Conservation (phyloP, 1,140 invertebrate genomes). For the Drosophila melanogaster region DNA sequence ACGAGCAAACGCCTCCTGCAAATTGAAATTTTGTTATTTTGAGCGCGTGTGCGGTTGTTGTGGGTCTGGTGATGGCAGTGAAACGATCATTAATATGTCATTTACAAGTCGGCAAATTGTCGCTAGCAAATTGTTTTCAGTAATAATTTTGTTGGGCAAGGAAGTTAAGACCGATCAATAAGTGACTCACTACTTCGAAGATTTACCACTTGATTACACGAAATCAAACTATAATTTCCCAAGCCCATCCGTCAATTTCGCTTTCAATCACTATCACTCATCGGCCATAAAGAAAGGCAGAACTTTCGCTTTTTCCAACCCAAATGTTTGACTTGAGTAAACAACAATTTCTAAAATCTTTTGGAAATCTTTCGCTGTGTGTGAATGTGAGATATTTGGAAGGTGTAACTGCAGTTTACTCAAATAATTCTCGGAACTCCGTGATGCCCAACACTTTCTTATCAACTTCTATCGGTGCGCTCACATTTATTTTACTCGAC, state of each 20-base stretch:
- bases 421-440: constrained; percentile 25
- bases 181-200: background rate
- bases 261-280: constrained; percentile 31
- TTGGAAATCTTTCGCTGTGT: constrained; percentile 1
- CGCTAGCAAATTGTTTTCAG: constrained; percentile 73
- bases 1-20: constrained; percentile 42
- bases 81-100: constrained; percentile 79
- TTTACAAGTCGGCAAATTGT: constrained; percentile 79
- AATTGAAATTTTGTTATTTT: constrained; percentile 78
- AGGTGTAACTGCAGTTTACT: constrained; percentile 20
- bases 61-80: constrained; percentile 37
- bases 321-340: constrained; percentile 28
- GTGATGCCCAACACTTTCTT: constrained; percentile 15
- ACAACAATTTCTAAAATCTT: constrained; percentile 23
- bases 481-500: constrained; percentile 13
- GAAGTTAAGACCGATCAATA: background rate
- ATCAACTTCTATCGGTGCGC: constrained; percentile 19
- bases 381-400: background rate
- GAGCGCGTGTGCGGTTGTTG: constrained; percentile 60
- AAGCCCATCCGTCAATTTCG: constrained; percentile 23
- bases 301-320: constrained; percentile 37
- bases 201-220: background rate
- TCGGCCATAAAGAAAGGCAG: constrained; percentile 4
- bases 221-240: constrained; percentile 7
- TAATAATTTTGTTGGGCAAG: constrained; percentile 15